Evolutionary conservation across 2,797 vertebrate species (phyloP).

Genomic region (Sebastes glaucus): DNA sequence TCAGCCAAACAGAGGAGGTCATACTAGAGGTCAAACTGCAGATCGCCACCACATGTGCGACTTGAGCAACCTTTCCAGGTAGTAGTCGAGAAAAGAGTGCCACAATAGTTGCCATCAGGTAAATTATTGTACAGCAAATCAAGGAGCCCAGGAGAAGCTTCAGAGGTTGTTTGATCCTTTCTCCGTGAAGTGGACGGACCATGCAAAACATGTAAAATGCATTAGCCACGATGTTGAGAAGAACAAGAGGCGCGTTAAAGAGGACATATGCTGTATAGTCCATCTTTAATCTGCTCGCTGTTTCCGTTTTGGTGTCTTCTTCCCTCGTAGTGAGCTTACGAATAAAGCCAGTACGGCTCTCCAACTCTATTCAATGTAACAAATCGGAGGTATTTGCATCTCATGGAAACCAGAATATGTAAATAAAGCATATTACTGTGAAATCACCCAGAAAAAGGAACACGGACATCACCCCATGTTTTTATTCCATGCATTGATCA

Average conservation of each 20-base stretch:
- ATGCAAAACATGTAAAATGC: conserved; percentile 38
- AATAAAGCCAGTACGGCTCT: not conserved
- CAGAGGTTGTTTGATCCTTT: conserved; percentile 58
- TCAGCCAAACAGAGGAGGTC: conserved; percentile 51
- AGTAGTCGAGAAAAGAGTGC: accelerated
- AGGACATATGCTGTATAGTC: not conserved
- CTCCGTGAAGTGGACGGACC: conserved; percentile 6
- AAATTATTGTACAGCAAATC: conserved; percentile 26
- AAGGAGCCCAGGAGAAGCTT: conserved; percentile 50
- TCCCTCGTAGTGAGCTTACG: not conserved
- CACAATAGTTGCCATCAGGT: not conserved
- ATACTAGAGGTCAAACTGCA: conserved; percentile 13
- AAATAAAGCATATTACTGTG: not conserved
- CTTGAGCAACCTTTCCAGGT: accelerated
- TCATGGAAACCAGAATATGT: conserved; percentile 17
- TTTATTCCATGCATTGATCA: not conserved
- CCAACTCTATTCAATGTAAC: not conserved
- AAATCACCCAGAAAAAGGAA: not conserved
- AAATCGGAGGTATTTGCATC: conserved; percentile 25
- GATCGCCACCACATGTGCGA: accelerated
- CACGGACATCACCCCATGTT: not conserved
- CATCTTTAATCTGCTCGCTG: not conserved
- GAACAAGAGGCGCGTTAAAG: not conserved
- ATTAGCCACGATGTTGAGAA: not conserved
- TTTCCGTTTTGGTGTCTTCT: not conserved